Base-by-base conservation (phyloP, 2,797 vertebrate genomes). In the Sebastes itinus region DNA sequence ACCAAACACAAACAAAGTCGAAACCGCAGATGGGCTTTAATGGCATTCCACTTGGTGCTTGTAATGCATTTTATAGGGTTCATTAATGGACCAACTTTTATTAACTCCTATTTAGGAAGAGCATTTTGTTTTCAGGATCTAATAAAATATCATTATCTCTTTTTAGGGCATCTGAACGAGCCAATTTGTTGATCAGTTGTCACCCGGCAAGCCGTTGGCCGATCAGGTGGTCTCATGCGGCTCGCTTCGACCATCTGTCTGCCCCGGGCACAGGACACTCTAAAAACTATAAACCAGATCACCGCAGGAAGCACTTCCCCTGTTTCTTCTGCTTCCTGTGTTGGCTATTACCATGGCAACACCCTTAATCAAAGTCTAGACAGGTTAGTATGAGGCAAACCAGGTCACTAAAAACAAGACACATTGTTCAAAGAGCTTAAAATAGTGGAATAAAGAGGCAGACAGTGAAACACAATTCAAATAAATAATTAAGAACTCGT, bases 311-410 rank as follows among this genome's bases (percentile, higher is more conserved):
- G 79, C 74, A 77, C 56, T 81, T 88, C 14, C 25, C 54, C 58
- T 69, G 25, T 77, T 80, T 82, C 72, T 49, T 71, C 80, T 54
- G 66, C 85, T 87, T 92, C 85, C 88, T 90, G 76, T 85, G 63
- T 61, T 82, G 83, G 59, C 78, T 69, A 77, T 90, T 83, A 64
- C 83, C 78, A 79, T 85, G 67, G 82, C 14, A 81, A 59, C 76
- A 6, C 72, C 56, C 60, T 78, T 82, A 86, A 80, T 86, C 55
- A 64, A 60, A 32, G 86, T 93, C 86, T 92, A 93, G 92, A 90
- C 87, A 69, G 78, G 76, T 83, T 67, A 60, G 72, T 23, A 32
- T 81, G 78, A 90, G 60, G 77, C 28, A 84, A 89, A 88, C 59
- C 62, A 85, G 86, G 80, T 89, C 80, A 82, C 56, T 72, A 80